phyloP scores from a whole-genome alignment of 2,113 vertebrate genomes.

The Bucco capensis region DNA sequence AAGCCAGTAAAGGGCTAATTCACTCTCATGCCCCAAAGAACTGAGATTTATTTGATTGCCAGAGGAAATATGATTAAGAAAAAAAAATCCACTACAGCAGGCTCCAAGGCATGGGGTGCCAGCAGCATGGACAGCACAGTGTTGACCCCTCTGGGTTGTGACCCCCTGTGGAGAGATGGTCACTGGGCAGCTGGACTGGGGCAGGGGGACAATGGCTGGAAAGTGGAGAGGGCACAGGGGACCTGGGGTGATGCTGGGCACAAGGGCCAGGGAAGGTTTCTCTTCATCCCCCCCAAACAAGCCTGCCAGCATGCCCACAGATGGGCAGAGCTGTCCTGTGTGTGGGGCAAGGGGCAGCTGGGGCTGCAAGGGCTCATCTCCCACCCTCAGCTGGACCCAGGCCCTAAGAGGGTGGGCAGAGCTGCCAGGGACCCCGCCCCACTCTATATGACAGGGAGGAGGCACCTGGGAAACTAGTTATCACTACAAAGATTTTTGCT shows the following conservation, averaged over 20 bases:
- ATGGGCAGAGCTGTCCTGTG: background rate
- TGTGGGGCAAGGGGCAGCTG: fast-evolving
- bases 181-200: background rate
- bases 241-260: background rate
- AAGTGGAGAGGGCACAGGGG: background rate
- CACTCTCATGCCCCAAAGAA: background rate
- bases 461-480: constrained; percentile 22
- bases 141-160: background rate
- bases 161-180: background rate
- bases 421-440: background rate
- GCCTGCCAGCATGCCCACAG: background rate
- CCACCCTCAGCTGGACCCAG: background rate
- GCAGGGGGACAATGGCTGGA: fast-evolving
- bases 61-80: constrained; percentile 19
- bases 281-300: background rate
- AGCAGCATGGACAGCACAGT: background rate
- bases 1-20: background rate
- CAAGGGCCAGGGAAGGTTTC: background rate
- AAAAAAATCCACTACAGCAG: constrained; percentile 44
- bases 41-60: constrained; percentile 42
- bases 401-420: background rate
- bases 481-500: constrained; percentile 19
- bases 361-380: background rate
- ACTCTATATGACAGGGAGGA: background rate
- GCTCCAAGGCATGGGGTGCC: background rate